These are phyloP conservation scores for Apodemia duryi DNA, from an alignment of 2,888 invertebrate species.

Conservation along the genomic window DNA sequence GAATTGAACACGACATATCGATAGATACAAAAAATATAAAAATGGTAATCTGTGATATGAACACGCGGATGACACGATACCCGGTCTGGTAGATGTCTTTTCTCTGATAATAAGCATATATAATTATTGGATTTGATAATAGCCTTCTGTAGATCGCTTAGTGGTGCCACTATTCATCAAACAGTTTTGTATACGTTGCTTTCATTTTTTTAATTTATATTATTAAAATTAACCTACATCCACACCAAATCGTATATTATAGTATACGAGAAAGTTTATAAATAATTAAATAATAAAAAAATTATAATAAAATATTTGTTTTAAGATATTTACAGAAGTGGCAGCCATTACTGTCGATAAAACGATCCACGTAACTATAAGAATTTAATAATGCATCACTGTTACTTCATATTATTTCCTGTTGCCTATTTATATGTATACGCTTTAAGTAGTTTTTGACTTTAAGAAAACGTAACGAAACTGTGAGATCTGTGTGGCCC, in stretches of 20 bases:
- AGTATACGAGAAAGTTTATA: neutral
- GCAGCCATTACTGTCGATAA: neutral
- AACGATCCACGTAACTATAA: neutral
- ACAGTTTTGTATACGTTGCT: conserved; percentile 37
- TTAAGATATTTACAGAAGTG: neutral
- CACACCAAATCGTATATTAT: neutral
- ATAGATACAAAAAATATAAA: conserved; percentile 57
- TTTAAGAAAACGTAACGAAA: conserved; percentile 31
- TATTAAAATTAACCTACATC: neutral
- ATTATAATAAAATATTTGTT: no score
- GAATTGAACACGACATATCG: conserved; percentile 53
- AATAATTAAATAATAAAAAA: neutral
- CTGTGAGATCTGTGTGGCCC: conserved; percentile 60
- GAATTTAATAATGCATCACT: conserved; percentile 5
- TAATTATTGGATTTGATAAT: conserved; percentile 67
- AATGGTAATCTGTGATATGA: conserved; percentile 75
- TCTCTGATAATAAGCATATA: conserved; percentile 51
- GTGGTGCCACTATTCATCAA: conserved; percentile 49
- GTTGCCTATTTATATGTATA: neutral
- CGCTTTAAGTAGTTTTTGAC: conserved; percentile 17
- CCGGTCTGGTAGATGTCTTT: conserved; percentile 46
- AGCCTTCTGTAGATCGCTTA: conserved; percentile 74
- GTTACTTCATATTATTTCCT: conserved; percentile 21
- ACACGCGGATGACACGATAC: conserved; percentile 59
- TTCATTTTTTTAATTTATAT: conserved; percentile 1